Evolutionary conservation across 2,113 vertebrate species (phyloP).

Genomic region (Isichthys henryi): DNA sequence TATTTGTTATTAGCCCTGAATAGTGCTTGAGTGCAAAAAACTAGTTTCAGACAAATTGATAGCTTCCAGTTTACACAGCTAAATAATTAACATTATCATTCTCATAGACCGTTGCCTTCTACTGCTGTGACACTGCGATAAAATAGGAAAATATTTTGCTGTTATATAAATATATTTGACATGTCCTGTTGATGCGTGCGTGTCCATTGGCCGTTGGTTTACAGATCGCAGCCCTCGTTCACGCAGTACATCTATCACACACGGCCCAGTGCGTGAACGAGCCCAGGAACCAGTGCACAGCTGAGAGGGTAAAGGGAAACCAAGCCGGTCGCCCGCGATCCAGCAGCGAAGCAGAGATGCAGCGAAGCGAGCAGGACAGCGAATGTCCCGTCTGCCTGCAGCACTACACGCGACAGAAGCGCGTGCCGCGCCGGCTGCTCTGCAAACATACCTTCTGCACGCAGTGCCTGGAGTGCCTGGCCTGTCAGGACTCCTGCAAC

Average conservation of each 20-base stretch:
- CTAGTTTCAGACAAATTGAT: background rate
- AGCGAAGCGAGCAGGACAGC: background rate
- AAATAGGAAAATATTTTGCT: background rate
- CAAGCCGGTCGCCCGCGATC: background rate
- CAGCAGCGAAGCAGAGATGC: background rate
- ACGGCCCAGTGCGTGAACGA: background rate
- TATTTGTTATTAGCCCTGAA: background rate
- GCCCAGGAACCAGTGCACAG: background rate
- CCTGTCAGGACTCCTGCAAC: background rate
- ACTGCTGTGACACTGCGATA: background rate
- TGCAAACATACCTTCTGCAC: slow-evolving; percentile 21
- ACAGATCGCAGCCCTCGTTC: background rate
- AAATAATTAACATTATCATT: background rate
- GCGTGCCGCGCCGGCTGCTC: slow-evolving; percentile 3
- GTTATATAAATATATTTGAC: background rate
- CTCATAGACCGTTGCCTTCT: background rate
- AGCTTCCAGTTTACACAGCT: background rate
- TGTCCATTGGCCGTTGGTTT: background rate
- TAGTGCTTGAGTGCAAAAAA: background rate
- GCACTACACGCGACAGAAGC: slow-evolving; percentile 7
- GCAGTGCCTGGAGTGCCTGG: slow-evolving; percentile 2
- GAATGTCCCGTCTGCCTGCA: slow-evolving; percentile 19
- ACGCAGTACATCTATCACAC: background rate
- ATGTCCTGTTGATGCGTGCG: background rate
- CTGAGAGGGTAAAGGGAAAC: background rate